These are phyloP conservation scores for Nebria ingens DNA, from an alignment of 1,140 invertebrate species.

Conservation along the genomic window DNA sequence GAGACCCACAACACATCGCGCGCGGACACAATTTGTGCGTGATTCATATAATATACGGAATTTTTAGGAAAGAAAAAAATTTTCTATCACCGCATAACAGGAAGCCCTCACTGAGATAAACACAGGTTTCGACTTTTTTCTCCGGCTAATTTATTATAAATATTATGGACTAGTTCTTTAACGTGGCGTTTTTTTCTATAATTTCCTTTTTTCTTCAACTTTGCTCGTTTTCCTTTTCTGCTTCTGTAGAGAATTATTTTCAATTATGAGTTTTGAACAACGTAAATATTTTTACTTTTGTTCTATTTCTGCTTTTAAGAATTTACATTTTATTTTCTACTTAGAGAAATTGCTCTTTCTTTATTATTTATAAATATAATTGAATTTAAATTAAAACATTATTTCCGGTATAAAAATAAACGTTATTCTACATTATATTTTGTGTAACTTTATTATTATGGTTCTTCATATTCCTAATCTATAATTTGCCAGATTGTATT, in stretches of 20 bases:
- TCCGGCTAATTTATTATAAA: conserved; percentile 1
- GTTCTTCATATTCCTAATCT: too few relatives aligned
- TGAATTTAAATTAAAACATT: too few relatives aligned
- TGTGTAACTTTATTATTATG: too few relatives aligned
- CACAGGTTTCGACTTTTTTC: conserved; percentile 1
- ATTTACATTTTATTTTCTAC: too few relatives aligned
- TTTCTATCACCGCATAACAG: conserved; percentile 6
- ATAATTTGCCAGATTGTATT: too few relatives aligned
- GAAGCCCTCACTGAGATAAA: neutral
- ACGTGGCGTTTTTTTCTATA: neutral
- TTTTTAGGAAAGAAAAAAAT: neutral
- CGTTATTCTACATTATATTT: too few relatives aligned
- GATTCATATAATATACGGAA: conserved; percentile 7
- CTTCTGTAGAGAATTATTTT: neutral
- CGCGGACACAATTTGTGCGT: conserved; percentile 2
- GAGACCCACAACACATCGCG: too few relatives aligned
- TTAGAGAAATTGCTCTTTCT: too few relatives aligned
- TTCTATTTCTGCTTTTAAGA: neutral
- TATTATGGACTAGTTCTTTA: conserved; percentile 5
- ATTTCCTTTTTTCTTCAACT: neutral
- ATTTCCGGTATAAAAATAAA: too few relatives aligned
- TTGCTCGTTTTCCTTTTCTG: neutral
- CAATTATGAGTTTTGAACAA: neutral
- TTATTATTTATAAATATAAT: too few relatives aligned
- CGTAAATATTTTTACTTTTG: neutral